A percentile compares a stretch with the other conserved stretches of the same genome.
phyloP scores from a whole-genome alignment of 2,888 invertebrate species.

The Ligdia adustata region DNA sequence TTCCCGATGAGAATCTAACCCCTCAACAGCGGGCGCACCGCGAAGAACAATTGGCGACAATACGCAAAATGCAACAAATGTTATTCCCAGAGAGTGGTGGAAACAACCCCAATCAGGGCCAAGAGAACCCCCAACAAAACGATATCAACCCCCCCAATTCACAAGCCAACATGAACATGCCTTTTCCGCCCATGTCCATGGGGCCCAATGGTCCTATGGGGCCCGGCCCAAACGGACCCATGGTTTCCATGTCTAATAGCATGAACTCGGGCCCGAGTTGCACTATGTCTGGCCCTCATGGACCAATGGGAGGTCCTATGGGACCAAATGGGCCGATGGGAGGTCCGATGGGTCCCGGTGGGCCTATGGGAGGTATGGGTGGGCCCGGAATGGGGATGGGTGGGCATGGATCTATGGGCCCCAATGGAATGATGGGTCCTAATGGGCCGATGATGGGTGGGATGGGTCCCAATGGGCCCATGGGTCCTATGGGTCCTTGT shows the following conservation, averaged over 20 bases:
- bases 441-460: conserved; percentile 63
- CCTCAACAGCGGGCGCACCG: conserved; percentile 97
- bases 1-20: conserved; percentile 97
- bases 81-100: conserved; percentile 91
- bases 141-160: conserved; percentile 74
- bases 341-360: conserved; percentile 71
- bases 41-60: conserved; percentile 95
- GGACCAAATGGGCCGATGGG: conserved; percentile 59
- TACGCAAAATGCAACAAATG: conserved; percentile 96
- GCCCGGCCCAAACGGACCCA: conserved; percentile 72
- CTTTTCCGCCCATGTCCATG: conserved; percentile 73
- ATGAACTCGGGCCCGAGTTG: conserved; percentile 77
- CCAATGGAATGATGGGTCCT: conserved; percentile 46
- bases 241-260: conserved; percentile 75
- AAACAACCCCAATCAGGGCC: conserved; percentile 59
- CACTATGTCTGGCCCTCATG: conserved; percentile 70
- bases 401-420: conserved; percentile 56
- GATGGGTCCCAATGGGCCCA: conserved; percentile 78
- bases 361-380: conserved; percentile 52
- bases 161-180: conserved; percentile 69
- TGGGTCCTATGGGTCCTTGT: conserved; percentile 81
- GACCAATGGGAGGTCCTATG: conserved; percentile 59
- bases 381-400: conserved; percentile 58
- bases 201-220: conserved; percentile 73
- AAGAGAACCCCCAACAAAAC: conserved; percentile 59